Evolutionary conservation across 2,113 vertebrate genomes (phyloP).

Genomic region (Nycticryphes semicollaris): DNA sequence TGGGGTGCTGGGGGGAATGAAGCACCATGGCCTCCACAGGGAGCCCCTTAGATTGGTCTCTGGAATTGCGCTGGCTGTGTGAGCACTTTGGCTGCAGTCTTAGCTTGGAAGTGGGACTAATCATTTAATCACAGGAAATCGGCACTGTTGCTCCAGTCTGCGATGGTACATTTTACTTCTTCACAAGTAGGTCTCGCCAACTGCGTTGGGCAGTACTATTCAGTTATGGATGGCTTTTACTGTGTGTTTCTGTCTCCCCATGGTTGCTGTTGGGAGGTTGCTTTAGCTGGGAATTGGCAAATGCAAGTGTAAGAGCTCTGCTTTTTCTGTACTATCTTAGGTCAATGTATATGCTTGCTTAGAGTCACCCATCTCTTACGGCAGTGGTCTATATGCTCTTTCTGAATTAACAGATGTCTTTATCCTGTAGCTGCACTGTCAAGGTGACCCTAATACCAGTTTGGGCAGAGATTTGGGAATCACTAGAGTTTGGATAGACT

Average conservation of each 20-base stretch:
- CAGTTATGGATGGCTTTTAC: background rate
- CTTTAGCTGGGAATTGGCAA: background rate
- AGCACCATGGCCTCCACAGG: accelerated
- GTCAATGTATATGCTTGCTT: background rate
- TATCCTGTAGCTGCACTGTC: background rate
- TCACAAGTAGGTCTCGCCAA: background rate
- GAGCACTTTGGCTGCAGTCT: background rate
- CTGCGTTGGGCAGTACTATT: background rate
- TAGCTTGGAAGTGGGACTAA: background rate
- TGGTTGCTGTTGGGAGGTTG: background rate
- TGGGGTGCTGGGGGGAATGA: background rate
- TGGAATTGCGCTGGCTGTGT: background rate
- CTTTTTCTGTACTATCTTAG: background rate
- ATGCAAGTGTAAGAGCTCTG: background rate
- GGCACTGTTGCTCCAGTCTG: background rate
- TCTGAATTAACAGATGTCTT: background rate
- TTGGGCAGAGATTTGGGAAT: background rate
- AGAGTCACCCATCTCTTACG: background rate
- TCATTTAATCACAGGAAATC: background rate
- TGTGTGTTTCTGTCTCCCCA: background rate
- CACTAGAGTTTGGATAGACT: background rate
- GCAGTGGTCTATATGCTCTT: background rate
- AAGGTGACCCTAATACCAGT: background rate
- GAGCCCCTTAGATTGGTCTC: background rate
- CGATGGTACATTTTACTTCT: background rate